phyloP scores from a whole-genome alignment of 2,888 invertebrate genomes.

The Alloplasta piceator region DNA sequence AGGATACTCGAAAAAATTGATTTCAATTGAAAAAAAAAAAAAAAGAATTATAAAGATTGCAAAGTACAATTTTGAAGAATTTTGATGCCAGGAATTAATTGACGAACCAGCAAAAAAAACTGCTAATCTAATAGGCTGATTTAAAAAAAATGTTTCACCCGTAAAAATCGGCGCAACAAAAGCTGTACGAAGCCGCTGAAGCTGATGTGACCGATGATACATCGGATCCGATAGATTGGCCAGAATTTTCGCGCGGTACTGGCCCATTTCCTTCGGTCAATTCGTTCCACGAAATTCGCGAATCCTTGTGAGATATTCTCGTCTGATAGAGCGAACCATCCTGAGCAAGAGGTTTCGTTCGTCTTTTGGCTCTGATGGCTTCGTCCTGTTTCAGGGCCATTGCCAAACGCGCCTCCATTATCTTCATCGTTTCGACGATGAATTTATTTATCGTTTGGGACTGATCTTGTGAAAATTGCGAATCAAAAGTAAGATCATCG shows the following conservation, averaged over 20 bases:
- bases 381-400: conserved; percentile 74
- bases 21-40: conserved; percentile 34
- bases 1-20: neutral
- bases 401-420: conserved; percentile 73
- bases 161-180: conserved; percentile 78
- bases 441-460: conserved; percentile 51
- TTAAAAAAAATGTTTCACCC: conserved; percentile 66
- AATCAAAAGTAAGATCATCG: conserved; percentile 65
- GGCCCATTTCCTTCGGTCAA: conserved; percentile 71
- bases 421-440: conserved; percentile 67
- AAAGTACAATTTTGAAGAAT: no score
- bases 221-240: conserved; percentile 69
- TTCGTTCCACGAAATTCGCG: conserved; percentile 72
- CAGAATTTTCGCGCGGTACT: conserved; percentile 66
- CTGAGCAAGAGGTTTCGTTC: conserved; percentile 69
- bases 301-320: conserved; percentile 67
- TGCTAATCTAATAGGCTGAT: conserved; percentile 23
- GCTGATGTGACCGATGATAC: conserved; percentile 78
- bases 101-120: neutral
- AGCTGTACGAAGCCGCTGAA: conserved; percentile 80
- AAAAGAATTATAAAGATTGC: neutral
- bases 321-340: conserved; percentile 71
- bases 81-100: no score
- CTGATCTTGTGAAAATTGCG: conserved; percentile 61
- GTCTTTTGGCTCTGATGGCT: conserved; percentile 74